Conservation (phyloP, 2,113 vertebrate species). For the Fukomys damarensis region DNA sequence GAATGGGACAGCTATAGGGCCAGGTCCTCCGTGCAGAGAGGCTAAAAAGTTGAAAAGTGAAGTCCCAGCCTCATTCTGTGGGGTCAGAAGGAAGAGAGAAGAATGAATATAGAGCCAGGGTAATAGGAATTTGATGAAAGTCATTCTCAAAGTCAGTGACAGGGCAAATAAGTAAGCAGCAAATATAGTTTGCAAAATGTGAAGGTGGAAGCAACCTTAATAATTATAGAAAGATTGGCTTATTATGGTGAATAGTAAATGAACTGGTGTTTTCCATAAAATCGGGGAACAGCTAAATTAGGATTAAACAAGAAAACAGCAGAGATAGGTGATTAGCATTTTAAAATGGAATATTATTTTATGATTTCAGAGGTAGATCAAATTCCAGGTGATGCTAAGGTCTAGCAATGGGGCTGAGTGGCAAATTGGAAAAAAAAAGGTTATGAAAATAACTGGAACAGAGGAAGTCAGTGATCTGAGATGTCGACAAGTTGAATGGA, state of each 20-base stretch:
- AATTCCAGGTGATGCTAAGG: neutral
- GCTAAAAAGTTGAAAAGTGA: neutral
- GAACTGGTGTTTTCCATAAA: neutral
- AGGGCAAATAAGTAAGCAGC: neutral
- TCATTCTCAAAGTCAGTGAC: constrained; percentile 33
- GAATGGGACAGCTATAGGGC: neutral
- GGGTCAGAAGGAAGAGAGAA: neutral
- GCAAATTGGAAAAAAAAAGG: neutral
- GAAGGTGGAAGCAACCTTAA: neutral
- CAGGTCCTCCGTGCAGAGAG: neutral
- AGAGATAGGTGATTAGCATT: neutral
- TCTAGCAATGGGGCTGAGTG: neutral
- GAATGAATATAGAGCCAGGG: neutral
- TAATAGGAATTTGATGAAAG: neutral
- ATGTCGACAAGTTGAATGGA: neutral
- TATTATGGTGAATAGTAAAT: neutral
- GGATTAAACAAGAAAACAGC: neutral
- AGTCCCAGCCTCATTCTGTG: neutral
- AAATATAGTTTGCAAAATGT: neutral
- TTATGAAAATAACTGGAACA: neutral
- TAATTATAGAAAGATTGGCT: neutral
- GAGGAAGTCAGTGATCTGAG: neutral
- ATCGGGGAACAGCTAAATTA: neutral
- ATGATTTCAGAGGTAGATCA: neutral
- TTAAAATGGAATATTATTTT: constrained; percentile 39